A percentile compares a stretch with the other conserved stretches of the same genome.
Conservation (phyloP, 2,113 vertebrate species). For the Bungarus multicinctus region DNA sequence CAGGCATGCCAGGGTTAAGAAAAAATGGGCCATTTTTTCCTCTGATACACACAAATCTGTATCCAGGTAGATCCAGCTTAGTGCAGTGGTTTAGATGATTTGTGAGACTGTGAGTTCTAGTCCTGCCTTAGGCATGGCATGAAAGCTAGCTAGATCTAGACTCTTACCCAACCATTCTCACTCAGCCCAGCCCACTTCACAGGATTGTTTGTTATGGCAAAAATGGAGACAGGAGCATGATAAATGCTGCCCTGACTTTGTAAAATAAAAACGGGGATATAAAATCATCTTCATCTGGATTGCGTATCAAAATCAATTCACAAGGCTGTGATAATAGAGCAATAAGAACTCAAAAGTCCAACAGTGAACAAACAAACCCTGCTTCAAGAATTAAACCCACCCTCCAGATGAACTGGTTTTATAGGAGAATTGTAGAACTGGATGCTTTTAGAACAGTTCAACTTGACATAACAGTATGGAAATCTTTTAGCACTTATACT, state of each 20-base stretch:
- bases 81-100: neutral
- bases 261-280: neutral
- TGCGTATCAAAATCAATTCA: neutral
- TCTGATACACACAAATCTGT: neutral
- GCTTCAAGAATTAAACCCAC: neutral
- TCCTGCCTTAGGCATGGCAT: neutral
- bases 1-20: neutral
- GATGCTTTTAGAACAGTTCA: neutral
- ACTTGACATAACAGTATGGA: neutral
- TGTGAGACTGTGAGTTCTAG: neutral
- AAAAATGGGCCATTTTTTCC: neutral
- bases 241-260: neutral
- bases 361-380: neutral
- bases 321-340: neutral
- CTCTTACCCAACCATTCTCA: neutral
- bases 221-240: neutral
- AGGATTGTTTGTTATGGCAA: neutral
- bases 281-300: neutral
- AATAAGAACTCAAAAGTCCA: neutral
- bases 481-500: neutral
- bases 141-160: neutral
- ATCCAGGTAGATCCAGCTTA: neutral
- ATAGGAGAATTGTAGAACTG: neutral
- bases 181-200: neutral
- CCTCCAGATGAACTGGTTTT: neutral